These are phyloP conservation scores for Australoheros scitulus DNA, from an alignment of 2,113 vertebrate genomes.

Conservation along the genomic window DNA sequence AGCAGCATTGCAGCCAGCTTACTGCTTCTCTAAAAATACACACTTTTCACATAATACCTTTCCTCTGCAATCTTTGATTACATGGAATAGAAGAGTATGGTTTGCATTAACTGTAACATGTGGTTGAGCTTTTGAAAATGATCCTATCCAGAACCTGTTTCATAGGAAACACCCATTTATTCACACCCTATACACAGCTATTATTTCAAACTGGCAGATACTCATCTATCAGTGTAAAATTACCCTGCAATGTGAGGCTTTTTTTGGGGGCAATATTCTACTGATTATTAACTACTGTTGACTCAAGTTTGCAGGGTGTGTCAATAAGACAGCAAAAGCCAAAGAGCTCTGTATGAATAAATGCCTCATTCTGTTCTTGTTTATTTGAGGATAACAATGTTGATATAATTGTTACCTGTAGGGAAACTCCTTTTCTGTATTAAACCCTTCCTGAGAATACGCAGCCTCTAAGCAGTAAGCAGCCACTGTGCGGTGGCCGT, in stretches of 20 bases:
- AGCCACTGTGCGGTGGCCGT: neutral
- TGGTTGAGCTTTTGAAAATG: slow-evolving; percentile 7
- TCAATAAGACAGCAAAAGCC: slow-evolving; percentile 5
- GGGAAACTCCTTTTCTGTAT: neutral
- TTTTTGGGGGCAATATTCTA: neutral
- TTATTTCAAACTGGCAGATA: neutral
- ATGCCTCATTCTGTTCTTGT: neutral
- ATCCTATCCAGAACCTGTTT: slow-evolving; percentile 42
- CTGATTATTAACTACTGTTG: neutral
- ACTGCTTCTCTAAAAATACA: neutral
- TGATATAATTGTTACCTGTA: neutral
- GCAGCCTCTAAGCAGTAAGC: neutral
- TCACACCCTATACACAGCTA: slow-evolving; percentile 27
- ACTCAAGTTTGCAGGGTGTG: neutral
- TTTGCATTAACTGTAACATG: neutral
- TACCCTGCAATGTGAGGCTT: neutral
- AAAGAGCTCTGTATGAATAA: slow-evolving; percentile 1
- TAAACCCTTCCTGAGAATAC: neutral
- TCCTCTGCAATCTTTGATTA: neutral
- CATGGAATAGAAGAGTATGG: neutral
- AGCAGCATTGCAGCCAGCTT: neutral
- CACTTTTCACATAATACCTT: neutral
- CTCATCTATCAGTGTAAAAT: neutral
- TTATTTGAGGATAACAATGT: neutral
- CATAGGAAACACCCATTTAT: slow-evolving; percentile 55